phyloP scores from a whole-genome alignment of 2,797 vertebrate species.

The Melanotaenia pygmaea region DNA sequence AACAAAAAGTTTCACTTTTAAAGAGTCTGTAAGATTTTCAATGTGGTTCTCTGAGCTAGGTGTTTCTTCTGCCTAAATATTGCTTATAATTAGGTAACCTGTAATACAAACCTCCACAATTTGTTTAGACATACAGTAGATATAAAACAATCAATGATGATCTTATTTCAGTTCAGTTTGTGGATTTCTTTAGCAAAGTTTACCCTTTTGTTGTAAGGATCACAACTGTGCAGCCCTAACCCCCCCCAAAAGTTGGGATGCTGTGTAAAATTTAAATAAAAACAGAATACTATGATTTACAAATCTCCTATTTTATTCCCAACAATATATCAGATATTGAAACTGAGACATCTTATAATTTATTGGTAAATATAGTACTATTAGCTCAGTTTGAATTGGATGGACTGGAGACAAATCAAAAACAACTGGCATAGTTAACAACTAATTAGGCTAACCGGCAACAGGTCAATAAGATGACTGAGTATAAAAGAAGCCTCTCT shows the following conservation, averaged over 20 bases:
- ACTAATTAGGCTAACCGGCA: too few species aligned
- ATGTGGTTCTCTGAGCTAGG: slow-evolving; percentile 34
- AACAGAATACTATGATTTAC: not conserved
- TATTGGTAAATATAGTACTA: not conserved
- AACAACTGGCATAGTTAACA: not conserved
- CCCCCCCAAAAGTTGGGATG: too few species aligned
- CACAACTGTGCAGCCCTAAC: not conserved
- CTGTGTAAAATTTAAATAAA: not conserved
- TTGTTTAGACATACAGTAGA: not conserved
- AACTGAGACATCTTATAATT: not conserved
- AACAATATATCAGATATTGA: not conserved
- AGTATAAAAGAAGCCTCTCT: too few species aligned
- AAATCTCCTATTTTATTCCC: not conserved
- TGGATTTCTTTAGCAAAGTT: slow-evolving; percentile 15
- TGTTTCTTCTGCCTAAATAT: slow-evolving; percentile 62
- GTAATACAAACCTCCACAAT: slow-evolving; percentile 23
- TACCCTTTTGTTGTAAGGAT: slow-evolving; percentile 18
- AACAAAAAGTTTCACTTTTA: slow-evolving; percentile 55
- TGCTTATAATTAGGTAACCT: slow-evolving; percentile 45
- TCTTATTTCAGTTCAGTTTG: slow-evolving; percentile 17
- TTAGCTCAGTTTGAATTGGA: too few species aligned
- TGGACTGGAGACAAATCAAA: not conserved
- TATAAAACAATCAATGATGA: too few species aligned
- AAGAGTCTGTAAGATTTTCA: slow-evolving; percentile 63
- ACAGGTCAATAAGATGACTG: too few species aligned